Evolutionary conservation across 2,113 vertebrate genomes (phyloP), one percentile per base, ranked within the genome.

Genomic region (Chaetura pelagica): DNA sequence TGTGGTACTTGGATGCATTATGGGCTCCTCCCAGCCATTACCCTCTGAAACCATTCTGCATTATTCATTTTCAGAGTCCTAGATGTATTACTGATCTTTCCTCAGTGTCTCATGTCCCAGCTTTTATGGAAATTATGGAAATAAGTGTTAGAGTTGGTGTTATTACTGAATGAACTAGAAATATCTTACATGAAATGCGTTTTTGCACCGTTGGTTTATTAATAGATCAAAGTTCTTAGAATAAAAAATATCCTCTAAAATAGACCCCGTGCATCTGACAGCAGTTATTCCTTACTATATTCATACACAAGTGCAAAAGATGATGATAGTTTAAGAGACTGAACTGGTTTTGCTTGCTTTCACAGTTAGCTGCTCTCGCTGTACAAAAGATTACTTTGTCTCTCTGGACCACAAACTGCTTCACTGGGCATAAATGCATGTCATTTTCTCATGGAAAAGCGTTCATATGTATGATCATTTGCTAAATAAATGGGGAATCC

Each of bases 251-350:
- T 2, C 4, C 15, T 5, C 14, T 77, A 66, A 71, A 62, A n/a
- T 15, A 87, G 34, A 58, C 3, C 24, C 12, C 44, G 22, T 16
- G 17, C 15, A 35, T 35, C 22, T 72, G 52, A 55, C 0, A 0
- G 9, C 61, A 48, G 8, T 34, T 79, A 55, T 15, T 90, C 5
- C 10, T 72, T 71, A 10, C 7, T 46, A 2, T 23, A 7, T 12
- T 62, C 48, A 59, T 75, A 34, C 12, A 24, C 1, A 49, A 19
- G 29, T 49, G 20, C 7, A 55, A 63, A 51, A 7, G 4, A 24
- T 59, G 51, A 55, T 22, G 5, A 32, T 34, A 29, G 18, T 19
- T 78, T 38, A 49, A 72, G 52, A 75, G 1, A 42, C 54, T 54
- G 48, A n/a, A 9, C 9, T 58, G 2, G 9, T 35, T 89, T 66